These are phyloP conservation scores for Meandrina meandrites DNA, from an alignment of 92 coral and sea anemone species.

Conservation along the genomic window DNA sequence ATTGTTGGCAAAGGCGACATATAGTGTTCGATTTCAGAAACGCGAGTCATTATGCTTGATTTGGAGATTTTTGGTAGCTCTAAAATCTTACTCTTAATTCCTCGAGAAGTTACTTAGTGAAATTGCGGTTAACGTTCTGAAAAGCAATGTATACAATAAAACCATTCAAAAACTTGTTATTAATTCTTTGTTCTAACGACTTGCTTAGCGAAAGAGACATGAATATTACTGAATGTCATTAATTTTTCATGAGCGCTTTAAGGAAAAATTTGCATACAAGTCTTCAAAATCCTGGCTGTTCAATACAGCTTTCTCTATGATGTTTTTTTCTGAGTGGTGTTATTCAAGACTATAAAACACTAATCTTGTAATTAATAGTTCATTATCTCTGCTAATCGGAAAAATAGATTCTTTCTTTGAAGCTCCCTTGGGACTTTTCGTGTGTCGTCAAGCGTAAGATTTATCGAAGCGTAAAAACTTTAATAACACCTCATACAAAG, in stretches of 20 bases:
- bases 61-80: background rate
- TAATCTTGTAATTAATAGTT: constrained; percentile 67
- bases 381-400: constrained; percentile 58
- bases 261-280: constrained; percentile 33
- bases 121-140: background rate
- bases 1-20: background rate
- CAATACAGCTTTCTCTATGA: constrained; percentile 1
- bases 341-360: constrained; percentile 32
- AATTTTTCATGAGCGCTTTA: constrained; percentile 35
- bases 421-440: constrained; percentile 60
- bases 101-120: background rate
- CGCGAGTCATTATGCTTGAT: background rate
- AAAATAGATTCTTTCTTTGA: constrained; percentile 46
- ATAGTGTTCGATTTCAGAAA: background rate
- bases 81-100: background rate
- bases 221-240: constrained; percentile 17
- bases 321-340: background rate
- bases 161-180: constrained; percentile 13
- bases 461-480: constrained; percentile 46
- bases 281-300: constrained; percentile 12
- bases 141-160: background rate
- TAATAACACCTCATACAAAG: constrained; percentile 44
- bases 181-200: constrained; percentile 13
- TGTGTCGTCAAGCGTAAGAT: constrained; percentile 49
- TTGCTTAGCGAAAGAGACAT: background rate